Conservation (phyloP, 2,888 invertebrate species). For the Pelosia muscerda region DNA sequence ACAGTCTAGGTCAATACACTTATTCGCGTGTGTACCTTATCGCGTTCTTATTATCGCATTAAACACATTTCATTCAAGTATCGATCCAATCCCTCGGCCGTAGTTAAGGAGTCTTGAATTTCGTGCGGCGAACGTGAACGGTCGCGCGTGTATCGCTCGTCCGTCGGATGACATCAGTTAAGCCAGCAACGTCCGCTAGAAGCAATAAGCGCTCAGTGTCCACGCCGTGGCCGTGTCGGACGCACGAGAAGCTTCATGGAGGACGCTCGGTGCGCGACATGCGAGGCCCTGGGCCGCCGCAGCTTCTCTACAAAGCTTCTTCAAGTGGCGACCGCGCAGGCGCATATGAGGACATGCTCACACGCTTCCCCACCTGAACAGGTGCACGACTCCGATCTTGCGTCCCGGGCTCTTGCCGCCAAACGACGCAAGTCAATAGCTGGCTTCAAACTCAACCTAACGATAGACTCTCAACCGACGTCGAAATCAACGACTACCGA, state of each 20-base stretch:
- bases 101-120: constrained; percentile 74
- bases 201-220: constrained; percentile 84
- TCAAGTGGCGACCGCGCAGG: constrained; percentile 83
- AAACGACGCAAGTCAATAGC: constrained; percentile 83
- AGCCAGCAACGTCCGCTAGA: constrained; percentile 81
- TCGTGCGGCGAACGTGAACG: constrained; percentile 74
- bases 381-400: constrained; percentile 72
- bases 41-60: constrained; percentile 84
- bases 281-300: constrained; percentile 81
- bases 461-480: constrained; percentile 69
- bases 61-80: constrained; percentile 81
- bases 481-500: constrained; percentile 66
- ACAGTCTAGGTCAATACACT: constrained; percentile 82
- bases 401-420: constrained; percentile 79
- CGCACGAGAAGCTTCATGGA: constrained; percentile 84
- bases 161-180: constrained; percentile 86
- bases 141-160: constrained; percentile 77
- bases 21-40: constrained; percentile 85
- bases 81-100: constrained; percentile 75
- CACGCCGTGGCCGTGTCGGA: constrained; percentile 79
- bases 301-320: constrained; percentile 79
- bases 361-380: constrained; percentile 71
- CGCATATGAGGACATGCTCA: constrained; percentile 81
- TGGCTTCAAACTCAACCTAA: constrained; percentile 75
- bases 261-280: constrained; percentile 81